phyloP scores from a whole-genome alignment of 2,113 vertebrate genomes.

The Nothocercus julius region DNA sequence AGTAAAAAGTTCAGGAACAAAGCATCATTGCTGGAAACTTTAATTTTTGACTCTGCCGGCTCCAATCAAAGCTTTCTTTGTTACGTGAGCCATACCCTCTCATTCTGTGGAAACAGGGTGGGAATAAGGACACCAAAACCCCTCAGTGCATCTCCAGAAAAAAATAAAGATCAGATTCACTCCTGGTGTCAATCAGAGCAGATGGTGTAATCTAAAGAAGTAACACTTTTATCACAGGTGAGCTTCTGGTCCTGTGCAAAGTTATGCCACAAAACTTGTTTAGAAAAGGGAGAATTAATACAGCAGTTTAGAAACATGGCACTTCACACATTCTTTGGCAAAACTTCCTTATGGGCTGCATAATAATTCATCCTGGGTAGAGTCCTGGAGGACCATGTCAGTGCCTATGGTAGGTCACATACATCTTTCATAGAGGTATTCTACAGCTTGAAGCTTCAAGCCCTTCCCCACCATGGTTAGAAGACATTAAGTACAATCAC shows the following conservation, averaged over 20 bases:
- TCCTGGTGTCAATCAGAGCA: background rate
- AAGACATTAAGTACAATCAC: background rate
- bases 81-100: conserved; percentile 39
- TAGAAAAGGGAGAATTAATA: background rate
- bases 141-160: background rate
- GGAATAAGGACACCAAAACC: conserved; percentile 21
- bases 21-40: conserved; percentile 47
- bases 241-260: background rate
- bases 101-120: conserved; percentile 46
- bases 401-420: background rate
- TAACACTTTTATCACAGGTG: background rate
- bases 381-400: background rate
- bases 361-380: background rate
- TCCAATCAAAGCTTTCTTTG: conserved; percentile 60
- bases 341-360: background rate
- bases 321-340: background rate
- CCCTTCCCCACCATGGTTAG: background rate
- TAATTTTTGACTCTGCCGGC: conserved; percentile 48
- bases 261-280: background rate
- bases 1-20: conserved; percentile 58
- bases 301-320: background rate
- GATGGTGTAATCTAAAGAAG: background rate
- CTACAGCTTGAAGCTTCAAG: background rate
- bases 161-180: background rate
- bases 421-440: background rate